Base-by-base conservation (phyloP, 1,140 invertebrate species). In the Eurytemora carolleeae region DNA sequence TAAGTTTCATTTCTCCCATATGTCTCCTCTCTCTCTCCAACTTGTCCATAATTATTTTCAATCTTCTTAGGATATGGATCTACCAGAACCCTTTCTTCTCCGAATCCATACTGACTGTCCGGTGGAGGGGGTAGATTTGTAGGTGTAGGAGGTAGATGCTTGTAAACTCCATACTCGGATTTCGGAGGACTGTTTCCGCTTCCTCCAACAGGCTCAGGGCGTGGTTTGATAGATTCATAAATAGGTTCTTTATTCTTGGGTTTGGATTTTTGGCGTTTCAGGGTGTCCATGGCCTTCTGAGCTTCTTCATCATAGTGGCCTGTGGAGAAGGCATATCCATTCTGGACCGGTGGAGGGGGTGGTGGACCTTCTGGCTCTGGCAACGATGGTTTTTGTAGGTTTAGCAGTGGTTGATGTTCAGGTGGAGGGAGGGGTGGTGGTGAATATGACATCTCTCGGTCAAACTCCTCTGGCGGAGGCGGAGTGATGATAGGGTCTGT, bases 151-250 rank as follows among this genome's bases (percentile, higher is more conserved):
- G 64, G 63, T 1, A 63, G 65, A n/a, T n/a, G n/a, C n/a, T n/a
- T n/a, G n/a, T n/a, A n/a, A 7, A 44, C 31, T 7, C 65, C 66
- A 54, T 63, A 66, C 22, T 64, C 63, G 21, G 64, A 66, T 52
- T 44, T 66, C 7, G 60, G 24, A 7, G 31, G 31, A n/a, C 7
- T 44, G 3, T n/a, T 15, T 18, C 23, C 58, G 31, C 23, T 19
- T 31, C 53, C 52, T 17, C 60, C 60, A 20, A 62, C 21, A 23
- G 60, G 60, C 17, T 62, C 60, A 1, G 60, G 60, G 18, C 83
- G 73, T 1, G 83, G 84, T 61, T 84, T 75, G 17, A 89, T 82
- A 0, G 83, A 80, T 69, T 89, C 86, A 69, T 89, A 89, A 66
- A 89, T 89, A 0, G 85, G 86, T 69, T 89, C 86, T 24, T 75